phyloP scores from a whole-genome alignment of 2,888 invertebrate species.

The Sinopyrophorus schimmeli region DNA sequence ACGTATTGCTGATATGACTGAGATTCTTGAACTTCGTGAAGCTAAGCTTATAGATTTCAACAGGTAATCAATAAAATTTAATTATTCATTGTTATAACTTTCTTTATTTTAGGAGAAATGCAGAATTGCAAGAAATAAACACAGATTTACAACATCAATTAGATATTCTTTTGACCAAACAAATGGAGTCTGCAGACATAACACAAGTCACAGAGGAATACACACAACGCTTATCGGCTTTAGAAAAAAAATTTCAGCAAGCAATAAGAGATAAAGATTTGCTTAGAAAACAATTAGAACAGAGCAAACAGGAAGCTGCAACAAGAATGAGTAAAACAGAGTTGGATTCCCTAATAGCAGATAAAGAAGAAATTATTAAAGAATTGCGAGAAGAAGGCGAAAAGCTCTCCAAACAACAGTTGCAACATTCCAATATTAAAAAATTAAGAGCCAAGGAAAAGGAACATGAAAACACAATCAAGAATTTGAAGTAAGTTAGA shows the following conservation, averaged over 20 bases:
- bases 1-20: slow-evolving; percentile 83
- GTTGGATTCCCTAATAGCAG: slow-evolving; percentile 69
- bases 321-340: slow-evolving; percentile 70
- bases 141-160: slow-evolving; percentile 63
- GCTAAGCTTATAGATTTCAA: slow-evolving; percentile 77
- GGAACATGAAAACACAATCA: slow-evolving; percentile 79
- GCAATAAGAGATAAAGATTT: slow-evolving; percentile 83
- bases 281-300: slow-evolving; percentile 75
- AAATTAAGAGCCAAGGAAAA: slow-evolving; percentile 90
- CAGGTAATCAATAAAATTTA: no score
- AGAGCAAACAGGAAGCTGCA: slow-evolving; percentile 69
- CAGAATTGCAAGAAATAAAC: slow-evolving; percentile 76
- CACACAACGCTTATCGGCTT: slow-evolving; percentile 81
- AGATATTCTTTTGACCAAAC: slow-evolving; percentile 61
- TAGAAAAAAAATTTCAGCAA: slow-evolving; percentile 89
- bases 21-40: slow-evolving; percentile 86
- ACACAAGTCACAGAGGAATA: slow-evolving; percentile 82
- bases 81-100: no score
- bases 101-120: slow-evolving; percentile 79
- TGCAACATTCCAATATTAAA: slow-evolving; percentile 93
- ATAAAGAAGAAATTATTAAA: slow-evolving; percentile 84
- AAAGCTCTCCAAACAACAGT: slow-evolving; percentile 90
- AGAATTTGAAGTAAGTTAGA: slow-evolving; percentile 70
- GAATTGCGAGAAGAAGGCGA: slow-evolving; percentile 92
- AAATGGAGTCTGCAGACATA: slow-evolving; percentile 63